Evolutionary conservation across 2,888 invertebrate species (phyloP).

Genomic region (Hylaea fasciaria): DNA sequence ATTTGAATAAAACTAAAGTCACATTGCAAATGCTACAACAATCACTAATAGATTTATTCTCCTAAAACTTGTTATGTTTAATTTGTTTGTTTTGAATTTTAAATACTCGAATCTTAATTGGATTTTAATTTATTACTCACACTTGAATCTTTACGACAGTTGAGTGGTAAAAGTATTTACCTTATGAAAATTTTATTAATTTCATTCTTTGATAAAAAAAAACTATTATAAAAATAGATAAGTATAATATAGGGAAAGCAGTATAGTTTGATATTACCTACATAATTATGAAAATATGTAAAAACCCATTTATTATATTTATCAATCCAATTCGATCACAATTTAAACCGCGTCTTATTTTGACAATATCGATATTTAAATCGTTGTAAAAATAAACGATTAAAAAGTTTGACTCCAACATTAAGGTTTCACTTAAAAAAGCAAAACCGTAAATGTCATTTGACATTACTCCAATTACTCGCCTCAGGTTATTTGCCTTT

Average conservation of each 20-base stretch:
- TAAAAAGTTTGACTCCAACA: conserved; percentile 23
- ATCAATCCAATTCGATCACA: no score
- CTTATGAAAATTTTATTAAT: no score
- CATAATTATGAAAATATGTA: no score
- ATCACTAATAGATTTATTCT: conserved; percentile 15
- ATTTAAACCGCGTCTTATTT: no score
- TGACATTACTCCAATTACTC: conserved; percentile 45
- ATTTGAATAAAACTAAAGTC: conserved; percentile 18
- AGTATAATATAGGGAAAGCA: no score
- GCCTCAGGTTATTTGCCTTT: conserved; percentile 59
- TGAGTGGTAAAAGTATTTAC: no score
- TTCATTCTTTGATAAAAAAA: no score
- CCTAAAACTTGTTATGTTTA: not conserved
- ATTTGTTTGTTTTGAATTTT: not conserved
- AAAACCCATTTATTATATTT: no score
- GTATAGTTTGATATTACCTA: no score
- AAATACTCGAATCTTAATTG: not conserved
- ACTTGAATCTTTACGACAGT: no score
- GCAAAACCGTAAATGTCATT: conserved; percentile 51
- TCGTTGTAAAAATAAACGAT: not conserved
- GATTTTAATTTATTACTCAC: not conserved
- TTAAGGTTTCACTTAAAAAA: conserved; percentile 47
- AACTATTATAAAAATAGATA: no score
- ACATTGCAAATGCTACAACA: conserved; percentile 17
- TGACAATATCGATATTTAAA: not conserved